A percentile compares a stretch with the other conserved stretches of the same genome.
Evolutionary conservation across 2,888 invertebrate species (phyloP).

Genomic region (Laothoe populi): DNA sequence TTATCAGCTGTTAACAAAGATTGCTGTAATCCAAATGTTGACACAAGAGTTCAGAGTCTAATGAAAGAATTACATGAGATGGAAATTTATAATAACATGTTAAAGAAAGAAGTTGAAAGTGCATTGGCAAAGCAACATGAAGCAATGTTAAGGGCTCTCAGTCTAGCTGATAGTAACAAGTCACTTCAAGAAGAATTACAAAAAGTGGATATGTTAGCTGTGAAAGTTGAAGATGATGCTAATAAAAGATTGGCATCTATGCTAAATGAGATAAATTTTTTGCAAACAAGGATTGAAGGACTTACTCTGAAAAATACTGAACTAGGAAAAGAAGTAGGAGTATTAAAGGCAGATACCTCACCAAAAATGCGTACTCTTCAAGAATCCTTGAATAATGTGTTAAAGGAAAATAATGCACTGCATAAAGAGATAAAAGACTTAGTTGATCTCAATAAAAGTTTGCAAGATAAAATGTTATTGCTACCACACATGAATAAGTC

Average conservation of each 20-base stretch:
- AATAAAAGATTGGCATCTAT: slow-evolving; percentile 87
- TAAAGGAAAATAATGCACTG: slow-evolving; percentile 73
- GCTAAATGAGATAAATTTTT: slow-evolving; percentile 84
- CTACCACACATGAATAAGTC: slow-evolving; percentile 56
- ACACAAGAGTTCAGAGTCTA: slow-evolving; percentile 83
- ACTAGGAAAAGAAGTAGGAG: slow-evolving; percentile 85
- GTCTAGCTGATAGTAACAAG: slow-evolving; percentile 90
- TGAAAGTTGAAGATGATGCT: slow-evolving; percentile 91
- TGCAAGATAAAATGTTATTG: slow-evolving; percentile 73
- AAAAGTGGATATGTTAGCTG: slow-evolving; percentile 89
- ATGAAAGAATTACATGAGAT: slow-evolving; percentile 85
- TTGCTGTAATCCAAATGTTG: slow-evolving; percentile 86
- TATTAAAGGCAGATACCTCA: slow-evolving; percentile 48
- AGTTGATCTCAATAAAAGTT: slow-evolving; percentile 74
- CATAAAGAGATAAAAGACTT: slow-evolving; percentile 77
- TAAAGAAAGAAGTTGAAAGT: slow-evolving; percentile 78
- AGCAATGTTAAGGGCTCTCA: slow-evolving; percentile 90
- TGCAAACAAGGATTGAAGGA: slow-evolving; percentile 84
- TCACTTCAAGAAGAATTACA: slow-evolving; percentile 88
- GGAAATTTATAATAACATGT: slow-evolving; percentile 83
- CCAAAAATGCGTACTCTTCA: slow-evolving; percentile 47
- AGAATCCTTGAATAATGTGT: slow-evolving; percentile 54
- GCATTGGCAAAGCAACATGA: slow-evolving; percentile 90
- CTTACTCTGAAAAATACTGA: slow-evolving; percentile 69
- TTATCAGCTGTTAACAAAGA: slow-evolving; percentile 86